These are phyloP conservation scores for Falco novaeseelandiae DNA, from an alignment of 2,797 vertebrate genomes.

Conservation along the genomic window DNA sequence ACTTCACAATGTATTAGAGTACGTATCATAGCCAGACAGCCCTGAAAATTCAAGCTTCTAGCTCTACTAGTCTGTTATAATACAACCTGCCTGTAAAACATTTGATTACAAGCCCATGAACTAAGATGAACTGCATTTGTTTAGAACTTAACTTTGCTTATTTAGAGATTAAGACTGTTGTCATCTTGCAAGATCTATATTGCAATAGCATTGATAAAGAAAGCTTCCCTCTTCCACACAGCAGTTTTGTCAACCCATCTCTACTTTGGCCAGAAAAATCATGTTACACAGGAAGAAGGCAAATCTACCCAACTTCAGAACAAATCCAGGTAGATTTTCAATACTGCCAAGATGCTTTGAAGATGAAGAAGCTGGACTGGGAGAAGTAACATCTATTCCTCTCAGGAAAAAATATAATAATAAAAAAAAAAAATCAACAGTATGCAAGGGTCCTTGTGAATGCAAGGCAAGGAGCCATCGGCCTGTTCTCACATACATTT, in stretches of 20 bases:
- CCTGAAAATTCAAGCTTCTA: not conserved
- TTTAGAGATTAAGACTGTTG: slow-evolving; percentile 5
- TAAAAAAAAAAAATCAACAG: not conserved
- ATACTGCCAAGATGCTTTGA: not conserved
- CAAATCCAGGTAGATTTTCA: not conserved
- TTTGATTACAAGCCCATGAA: not conserved
- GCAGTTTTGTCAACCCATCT: not conserved
- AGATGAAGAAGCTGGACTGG: not conserved
- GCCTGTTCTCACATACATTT: not conserved
- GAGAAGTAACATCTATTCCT: not conserved
- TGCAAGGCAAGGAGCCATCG: not conserved
- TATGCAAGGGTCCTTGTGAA: not conserved
- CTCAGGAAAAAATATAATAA: not conserved
- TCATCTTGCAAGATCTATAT: slow-evolving; percentile 21
- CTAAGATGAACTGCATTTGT: not conserved
- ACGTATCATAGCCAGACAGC: not conserved
- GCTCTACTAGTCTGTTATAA: not conserved
- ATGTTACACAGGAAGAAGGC: not conserved
- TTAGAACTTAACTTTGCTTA: slow-evolving; percentile 39
- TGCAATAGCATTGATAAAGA: not conserved
- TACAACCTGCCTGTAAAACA: not conserved
- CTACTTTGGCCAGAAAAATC: not conserved
- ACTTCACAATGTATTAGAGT: not conserved
- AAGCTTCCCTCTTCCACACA: not conserved
- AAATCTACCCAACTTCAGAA: not conserved